phyloP scores from a whole-genome alignment of 2,113 vertebrate genomes.

The Emydura subglobosa region DNA sequence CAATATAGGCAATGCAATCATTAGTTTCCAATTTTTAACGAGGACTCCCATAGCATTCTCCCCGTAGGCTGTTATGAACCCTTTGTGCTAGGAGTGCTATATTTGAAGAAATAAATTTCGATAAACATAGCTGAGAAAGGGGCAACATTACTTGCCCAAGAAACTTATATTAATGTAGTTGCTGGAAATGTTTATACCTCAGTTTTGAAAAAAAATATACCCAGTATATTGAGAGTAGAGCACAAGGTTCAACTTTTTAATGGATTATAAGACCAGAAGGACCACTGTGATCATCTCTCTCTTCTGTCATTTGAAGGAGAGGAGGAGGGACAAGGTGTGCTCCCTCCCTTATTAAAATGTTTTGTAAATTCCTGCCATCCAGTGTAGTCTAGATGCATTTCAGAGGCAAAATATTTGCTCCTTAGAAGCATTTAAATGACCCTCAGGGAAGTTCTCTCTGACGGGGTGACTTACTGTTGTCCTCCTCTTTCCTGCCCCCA shows the following conservation, averaged over 20 bases:
- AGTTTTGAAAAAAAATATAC: not conserved
- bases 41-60: not conserved
- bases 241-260: too few relatives aligned
- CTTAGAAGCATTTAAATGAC: not conserved
- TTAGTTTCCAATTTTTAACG: not conserved
- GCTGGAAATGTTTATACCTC: not conserved
- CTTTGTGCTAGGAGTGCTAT: not conserved
- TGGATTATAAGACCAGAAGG: too few relatives aligned
- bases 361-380: not conserved
- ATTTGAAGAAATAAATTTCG: not conserved
- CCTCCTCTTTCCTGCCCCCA: not conserved
- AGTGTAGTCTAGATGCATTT: not conserved
- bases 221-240: not conserved
- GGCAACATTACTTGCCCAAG: not conserved
- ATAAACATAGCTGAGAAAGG: not conserved
- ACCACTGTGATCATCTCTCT: too few relatives aligned
- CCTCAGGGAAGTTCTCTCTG: not conserved
- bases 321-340: not conserved
- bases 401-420: not conserved
- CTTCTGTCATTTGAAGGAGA: not conserved
- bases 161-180: not conserved
- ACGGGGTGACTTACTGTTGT: not conserved
- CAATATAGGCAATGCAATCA: not conserved
- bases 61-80: not conserved
- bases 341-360: not conserved